These are phyloP conservation scores for Nixonia krombeini DNA, from an alignment of 1,140 invertebrate species.

Conservation along the genomic window DNA sequence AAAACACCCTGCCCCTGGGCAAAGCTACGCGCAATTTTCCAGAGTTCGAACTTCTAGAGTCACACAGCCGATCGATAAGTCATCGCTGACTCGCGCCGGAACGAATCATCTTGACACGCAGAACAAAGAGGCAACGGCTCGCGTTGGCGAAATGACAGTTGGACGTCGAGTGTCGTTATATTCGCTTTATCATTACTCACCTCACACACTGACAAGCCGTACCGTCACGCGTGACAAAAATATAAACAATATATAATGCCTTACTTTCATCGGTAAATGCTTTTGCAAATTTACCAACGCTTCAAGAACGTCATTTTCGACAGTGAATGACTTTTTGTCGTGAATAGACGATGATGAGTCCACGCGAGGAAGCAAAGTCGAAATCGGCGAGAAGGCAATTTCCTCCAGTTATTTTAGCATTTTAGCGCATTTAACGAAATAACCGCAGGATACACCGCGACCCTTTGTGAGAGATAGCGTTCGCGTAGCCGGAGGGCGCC, in stretches of 20 bases:
- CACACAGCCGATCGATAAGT: conserved; percentile 56
- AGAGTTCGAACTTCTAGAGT: conserved; percentile 52
- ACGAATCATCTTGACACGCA: conserved; percentile 46
- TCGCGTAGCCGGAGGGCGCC: conserved; percentile 38
- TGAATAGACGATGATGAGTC: too few species aligned
- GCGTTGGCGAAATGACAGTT: conserved; percentile 7
- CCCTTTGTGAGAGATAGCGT: conserved; percentile 37
- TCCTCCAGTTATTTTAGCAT: conserved; percentile 37
- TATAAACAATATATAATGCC: too few species aligned
- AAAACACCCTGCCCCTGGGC: conserved; percentile 54
- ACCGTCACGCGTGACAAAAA: too few species aligned
- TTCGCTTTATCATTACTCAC: too few species aligned
- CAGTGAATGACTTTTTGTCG: too few species aligned
- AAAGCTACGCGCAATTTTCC: conserved; percentile 57
- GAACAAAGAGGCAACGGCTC: conserved; percentile 25
- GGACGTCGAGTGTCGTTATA: conserved; percentile 8
- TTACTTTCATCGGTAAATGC: too few species aligned
- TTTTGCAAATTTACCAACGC: too few species aligned
- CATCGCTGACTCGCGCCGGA: conserved; percentile 50
- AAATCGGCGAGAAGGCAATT: conserved; percentile 43
- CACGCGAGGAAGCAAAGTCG: conserved; percentile 30
- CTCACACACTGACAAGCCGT: too few species aligned
- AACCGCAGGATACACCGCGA: conserved; percentile 45
- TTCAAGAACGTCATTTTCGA: too few species aligned
- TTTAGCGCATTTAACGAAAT: conserved; percentile 56